Base-by-base conservation (phyloP, 2,113 vertebrate genomes). In the Thunnus maccoyii region DNA sequence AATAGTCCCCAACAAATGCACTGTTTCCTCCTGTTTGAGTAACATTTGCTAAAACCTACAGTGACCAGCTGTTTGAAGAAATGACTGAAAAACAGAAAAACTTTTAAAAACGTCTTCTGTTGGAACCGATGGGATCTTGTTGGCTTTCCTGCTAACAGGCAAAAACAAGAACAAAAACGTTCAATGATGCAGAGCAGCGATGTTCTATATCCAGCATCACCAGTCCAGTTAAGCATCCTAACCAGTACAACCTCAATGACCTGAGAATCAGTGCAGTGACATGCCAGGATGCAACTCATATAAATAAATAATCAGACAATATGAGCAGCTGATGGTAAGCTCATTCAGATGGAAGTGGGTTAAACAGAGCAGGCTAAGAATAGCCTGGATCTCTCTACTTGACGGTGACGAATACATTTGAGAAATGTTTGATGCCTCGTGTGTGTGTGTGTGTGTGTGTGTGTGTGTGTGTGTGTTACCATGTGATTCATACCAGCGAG, bases 331-430 rank as follows among this genome's bases (percentile, higher is more conserved):
- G 80, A 74, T 55, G 22, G 60, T 67, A 46, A 57, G 63, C 74
- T 81, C 74, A 69, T 47, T 76, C 74, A 76, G 46, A 47, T 75
- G 72, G 75, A 86, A 84, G 84, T 78, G 77, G 84, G 82, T 69
- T 86, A 78, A 89, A 86, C 15, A 82, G 64, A 50, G 68, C 3
- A 0, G 30, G 58, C 82, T 74, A 86, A 88, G 76, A 89, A 89
- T 76, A 84, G 74, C 67, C 52, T 22, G 73, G 27, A 44, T 68
- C 56, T 74, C 54, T 58, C 32, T 50, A 47, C 51, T 52, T 63
- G 65, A 67, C 14, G 20, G 66, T 48, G 79, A 72, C 76, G 73
- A 78, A 80, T 63, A 62, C 56, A 67, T 74, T 15, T 36, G 55
- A 64, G 51, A 66, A 50, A 47, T 18, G 47, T 55, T 22, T 76